Evolutionary conservation across 2,797 vertebrate genomes (phyloP).

Genomic region (Holocentrus rufus): DNA sequence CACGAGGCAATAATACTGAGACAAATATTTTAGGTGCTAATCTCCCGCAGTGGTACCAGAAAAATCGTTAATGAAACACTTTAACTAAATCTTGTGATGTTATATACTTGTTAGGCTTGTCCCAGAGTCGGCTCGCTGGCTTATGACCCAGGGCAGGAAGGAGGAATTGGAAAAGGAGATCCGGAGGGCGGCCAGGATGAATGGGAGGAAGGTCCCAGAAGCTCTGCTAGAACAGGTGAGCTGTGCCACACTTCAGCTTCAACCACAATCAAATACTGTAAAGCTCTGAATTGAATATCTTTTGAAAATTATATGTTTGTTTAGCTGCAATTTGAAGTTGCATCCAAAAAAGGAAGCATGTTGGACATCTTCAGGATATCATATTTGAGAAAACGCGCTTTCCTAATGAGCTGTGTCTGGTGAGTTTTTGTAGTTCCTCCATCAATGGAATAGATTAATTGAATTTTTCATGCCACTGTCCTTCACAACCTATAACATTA

Average conservation of each 20-base stretch:
- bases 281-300: background rate
- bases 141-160: constrained; percentile 83
- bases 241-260: background rate
- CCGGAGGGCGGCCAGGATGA: constrained; percentile 83
- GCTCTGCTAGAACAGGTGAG: constrained; percentile 84
- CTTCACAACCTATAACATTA: background rate
- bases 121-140: constrained; percentile 91
- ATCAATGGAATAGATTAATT: background rate
- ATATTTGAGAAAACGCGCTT: constrained; percentile 81
- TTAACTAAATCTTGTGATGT: background rate
- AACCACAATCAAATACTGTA: background rate
- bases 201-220: constrained; percentile 77
- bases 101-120: constrained; percentile 79
- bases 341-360: constrained; percentile 65
- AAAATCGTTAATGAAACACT: background rate
- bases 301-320: constrained; percentile 3
- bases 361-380: too few species aligned
- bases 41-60: background rate
- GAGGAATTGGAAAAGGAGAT: constrained; percentile 83
- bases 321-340: constrained; percentile 75
- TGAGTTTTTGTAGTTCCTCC: constrained; percentile 71
- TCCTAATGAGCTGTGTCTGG: constrained; percentile 84
- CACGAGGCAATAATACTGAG: background rate
- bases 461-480: background rate
- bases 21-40: constrained; percentile 28